Base-by-base conservation (phyloP, 2,113 vertebrate genomes). In the Atherinomorus stipes region DNA sequence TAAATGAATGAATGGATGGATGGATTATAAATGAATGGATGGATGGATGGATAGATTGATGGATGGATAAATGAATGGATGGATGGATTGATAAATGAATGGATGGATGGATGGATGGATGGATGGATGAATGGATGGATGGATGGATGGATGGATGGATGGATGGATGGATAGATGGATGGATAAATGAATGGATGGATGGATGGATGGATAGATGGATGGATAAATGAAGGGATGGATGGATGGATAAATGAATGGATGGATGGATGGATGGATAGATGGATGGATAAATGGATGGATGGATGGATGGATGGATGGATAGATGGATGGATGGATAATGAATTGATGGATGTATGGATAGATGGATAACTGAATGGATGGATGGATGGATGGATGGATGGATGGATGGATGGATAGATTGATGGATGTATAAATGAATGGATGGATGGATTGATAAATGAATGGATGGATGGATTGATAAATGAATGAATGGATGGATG, bases 381-480 rank as follows among this genome's bases (percentile, higher is more conserved):
- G 12, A 16, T 49, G 23, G 18, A 44, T 40, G 60, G 54, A 40
- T 38, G 59, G n/a, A 19, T 52, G 56, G 25, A 16, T 25, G 18
- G 6, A 15, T 40, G n/a, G 28, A 97, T 0, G 0, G 4, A 0
- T 37, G 53, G 6, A 66, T 42, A 22, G n/a, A n/a, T n/a, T n/a
- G n/a, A n/a, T n/a, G n/a, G n/a, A n/a, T n/a, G n/a, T n/a, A n/a
- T n/a, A n/a, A n/a, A n/a, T n/a, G n/a, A n/a, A n/a, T n/a, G n/a
- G 50, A 1, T 15, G 37, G 4, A 1, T 31, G 28, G 22, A 40
- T n/a, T n/a, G n/a, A n/a, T 40, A 26, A 13, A 31, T 47, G 53
- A 7, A 22, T 34, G 19, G 34, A 65, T 53, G 57, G 22, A 42
- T 56, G 50, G 9, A 23, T 47, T 13, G 13, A 57, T 51, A 53